These are phyloP conservation scores for Drosophila repletoides DNA, from an alignment of 1,140 invertebrate species.

Conservation along the genomic window DNA sequence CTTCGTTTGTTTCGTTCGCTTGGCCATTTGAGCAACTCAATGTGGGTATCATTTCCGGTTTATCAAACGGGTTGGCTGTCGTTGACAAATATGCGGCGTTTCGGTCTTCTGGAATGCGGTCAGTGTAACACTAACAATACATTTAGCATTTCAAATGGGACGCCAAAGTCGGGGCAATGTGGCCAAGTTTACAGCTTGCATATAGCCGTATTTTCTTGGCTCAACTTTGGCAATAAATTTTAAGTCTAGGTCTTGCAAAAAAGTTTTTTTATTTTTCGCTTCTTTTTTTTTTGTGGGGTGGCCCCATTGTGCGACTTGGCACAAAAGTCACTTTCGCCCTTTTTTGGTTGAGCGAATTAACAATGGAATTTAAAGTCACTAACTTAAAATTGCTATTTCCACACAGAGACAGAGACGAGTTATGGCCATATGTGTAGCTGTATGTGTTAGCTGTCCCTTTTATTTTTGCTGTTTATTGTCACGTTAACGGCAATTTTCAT, in stretches of 20 bases:
- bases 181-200: conserved; percentile 51
- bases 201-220: conserved; percentile 34
- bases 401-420: conserved; percentile 1
- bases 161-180: conserved; percentile 26
- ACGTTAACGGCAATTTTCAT: conserved; percentile 77
- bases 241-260: conserved; percentile 50
- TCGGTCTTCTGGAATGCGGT: conserved; percentile 68
- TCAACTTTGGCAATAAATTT: conserved; percentile 76
- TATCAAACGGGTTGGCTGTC: conserved; percentile 43
- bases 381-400: conserved; percentile 59
- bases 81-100: conserved; percentile 72
- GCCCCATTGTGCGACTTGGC: conserved; percentile 15
- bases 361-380: conserved; percentile 69
- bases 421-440: conserved; percentile 4
- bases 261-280: no score
- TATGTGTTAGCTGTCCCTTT: conserved; percentile 26
- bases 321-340: conserved; percentile 27
- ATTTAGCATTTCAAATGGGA: conserved; percentile 66
- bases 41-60: conserved; percentile 66
- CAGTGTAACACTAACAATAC: conserved; percentile 68
- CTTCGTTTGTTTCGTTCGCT: background rate
- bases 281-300: conserved; percentile 50
- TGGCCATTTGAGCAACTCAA: conserved; percentile 11
- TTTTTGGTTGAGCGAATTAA: conserved; percentile 43
- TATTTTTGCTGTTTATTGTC: conserved; percentile 67